A percentile compares a stretch with the other conserved stretches of the same genome.
Conservation (phyloP, 2,888 invertebrate species). For the Microctonus brassicae region DNA sequence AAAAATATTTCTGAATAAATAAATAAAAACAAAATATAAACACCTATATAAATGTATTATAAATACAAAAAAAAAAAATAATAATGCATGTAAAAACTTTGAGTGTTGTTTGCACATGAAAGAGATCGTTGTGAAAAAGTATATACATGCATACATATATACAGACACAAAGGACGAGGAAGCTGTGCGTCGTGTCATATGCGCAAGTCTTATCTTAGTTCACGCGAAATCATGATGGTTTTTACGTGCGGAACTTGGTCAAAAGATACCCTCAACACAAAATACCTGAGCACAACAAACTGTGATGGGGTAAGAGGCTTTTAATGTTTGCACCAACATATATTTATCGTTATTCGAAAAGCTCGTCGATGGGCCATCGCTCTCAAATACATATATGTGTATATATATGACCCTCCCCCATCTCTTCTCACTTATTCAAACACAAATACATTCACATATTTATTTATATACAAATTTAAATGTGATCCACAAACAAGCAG, state of each 20-base stretch:
- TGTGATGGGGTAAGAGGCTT: slow-evolving; percentile 66
- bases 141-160: background rate
- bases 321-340: slow-evolving; percentile 59
- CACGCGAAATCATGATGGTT: slow-evolving; percentile 59
- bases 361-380: slow-evolving; percentile 7
- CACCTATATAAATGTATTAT: background rate
- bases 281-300: slow-evolving; percentile 55
- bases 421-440: no score
- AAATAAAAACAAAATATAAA: background rate
- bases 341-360: slow-evolving; percentile 20
- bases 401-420: no score
- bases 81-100: background rate
- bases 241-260: slow-evolving; percentile 44
- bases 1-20: no score
- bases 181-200: slow-evolving; percentile 60
- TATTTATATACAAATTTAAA: background rate
- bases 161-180: slow-evolving; percentile 20
- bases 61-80: slow-evolving; percentile 1
- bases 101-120: background rate
- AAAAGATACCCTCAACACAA: slow-evolving; percentile 54
- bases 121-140: background rate
- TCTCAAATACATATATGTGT: background rate
- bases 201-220: slow-evolving; percentile 44
- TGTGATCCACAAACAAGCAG: background rate
- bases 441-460: background rate